These are phyloP conservation scores for Lamprologus speciosus DNA, from an alignment of 2,113 vertebrate species.

Conservation along the genomic window DNA sequence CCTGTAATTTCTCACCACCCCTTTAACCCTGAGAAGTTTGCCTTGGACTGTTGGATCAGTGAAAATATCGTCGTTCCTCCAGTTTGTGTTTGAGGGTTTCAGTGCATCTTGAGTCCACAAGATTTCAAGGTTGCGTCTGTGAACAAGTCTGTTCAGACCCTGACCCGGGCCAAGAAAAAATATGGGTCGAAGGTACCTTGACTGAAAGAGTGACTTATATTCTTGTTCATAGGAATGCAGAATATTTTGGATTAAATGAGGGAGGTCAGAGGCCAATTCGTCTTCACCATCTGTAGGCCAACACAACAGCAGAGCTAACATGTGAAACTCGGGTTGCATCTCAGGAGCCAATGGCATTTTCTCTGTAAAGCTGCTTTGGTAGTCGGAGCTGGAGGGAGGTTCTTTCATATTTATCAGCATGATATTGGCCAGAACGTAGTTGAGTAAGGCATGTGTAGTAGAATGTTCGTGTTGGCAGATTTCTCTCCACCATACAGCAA, in stretches of 20 bases:
- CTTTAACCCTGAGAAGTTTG: background rate
- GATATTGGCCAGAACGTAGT: background rate
- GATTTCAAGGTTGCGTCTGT: background rate
- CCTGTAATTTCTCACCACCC: background rate
- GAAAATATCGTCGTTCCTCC: background rate
- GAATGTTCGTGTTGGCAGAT: background rate
- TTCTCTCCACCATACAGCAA: background rate
- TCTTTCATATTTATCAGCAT: background rate
- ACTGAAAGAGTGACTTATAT: background rate
- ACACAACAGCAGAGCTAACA: background rate
- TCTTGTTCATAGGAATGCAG: background rate
- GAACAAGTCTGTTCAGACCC: background rate
- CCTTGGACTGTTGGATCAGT: background rate
- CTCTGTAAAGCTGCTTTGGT: background rate
- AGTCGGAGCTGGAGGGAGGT: background rate
- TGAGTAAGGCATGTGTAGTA: background rate
- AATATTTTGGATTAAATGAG: background rate
- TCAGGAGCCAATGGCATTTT: background rate
- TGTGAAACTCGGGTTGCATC: background rate
- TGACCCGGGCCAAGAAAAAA: background rate
- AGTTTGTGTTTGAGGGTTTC: background rate
- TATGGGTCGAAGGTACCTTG: background rate
- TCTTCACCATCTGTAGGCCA: conserved; percentile 1
- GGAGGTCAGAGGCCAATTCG: background rate
- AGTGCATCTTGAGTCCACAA: background rate